phyloP scores from a whole-genome alignment of 2,888 invertebrate genomes.

The Tenthredo mesomela region DNA sequence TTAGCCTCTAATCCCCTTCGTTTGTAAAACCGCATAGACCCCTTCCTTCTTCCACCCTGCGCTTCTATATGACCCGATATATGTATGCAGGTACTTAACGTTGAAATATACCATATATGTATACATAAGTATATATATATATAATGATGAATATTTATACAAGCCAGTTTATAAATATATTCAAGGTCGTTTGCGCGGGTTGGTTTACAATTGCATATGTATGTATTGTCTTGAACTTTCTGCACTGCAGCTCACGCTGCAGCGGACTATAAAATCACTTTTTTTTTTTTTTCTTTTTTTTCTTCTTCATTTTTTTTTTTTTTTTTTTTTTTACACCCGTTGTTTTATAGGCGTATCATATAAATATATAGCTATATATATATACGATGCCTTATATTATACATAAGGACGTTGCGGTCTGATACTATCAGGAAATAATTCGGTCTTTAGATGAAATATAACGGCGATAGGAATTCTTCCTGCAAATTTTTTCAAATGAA shows the following conservation, averaged over 20 bases:
- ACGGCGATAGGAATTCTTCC: neutral
- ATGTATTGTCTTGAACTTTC: neutral
- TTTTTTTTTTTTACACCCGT: neutral
- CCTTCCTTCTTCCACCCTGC: neutral
- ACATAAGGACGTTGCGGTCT: neutral
- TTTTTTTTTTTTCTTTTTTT: neutral
- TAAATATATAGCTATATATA: neutral
- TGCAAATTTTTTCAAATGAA: neutral
- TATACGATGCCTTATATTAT: neutral
- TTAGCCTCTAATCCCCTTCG: constrained; percentile 26
- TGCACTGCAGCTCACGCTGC: neutral
- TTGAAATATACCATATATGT: neutral
- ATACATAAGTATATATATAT: too few relatives aligned
- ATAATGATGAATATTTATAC: neutral
- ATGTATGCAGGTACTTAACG: neutral
- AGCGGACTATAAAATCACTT: neutral
- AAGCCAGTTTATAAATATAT: constrained; percentile 14
- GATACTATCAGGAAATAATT: neutral
- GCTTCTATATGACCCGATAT: neutral
- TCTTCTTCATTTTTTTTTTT: neutral
- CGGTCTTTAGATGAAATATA: neutral
- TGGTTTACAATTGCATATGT: constrained; percentile 10
- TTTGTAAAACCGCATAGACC: neutral
- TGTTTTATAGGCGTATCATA: neutral
- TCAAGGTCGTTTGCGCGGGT: constrained; percentile 34